Evolutionary conservation across 2,888 invertebrate species (phyloP).

Genomic region (Hyalella azteca): DNA sequence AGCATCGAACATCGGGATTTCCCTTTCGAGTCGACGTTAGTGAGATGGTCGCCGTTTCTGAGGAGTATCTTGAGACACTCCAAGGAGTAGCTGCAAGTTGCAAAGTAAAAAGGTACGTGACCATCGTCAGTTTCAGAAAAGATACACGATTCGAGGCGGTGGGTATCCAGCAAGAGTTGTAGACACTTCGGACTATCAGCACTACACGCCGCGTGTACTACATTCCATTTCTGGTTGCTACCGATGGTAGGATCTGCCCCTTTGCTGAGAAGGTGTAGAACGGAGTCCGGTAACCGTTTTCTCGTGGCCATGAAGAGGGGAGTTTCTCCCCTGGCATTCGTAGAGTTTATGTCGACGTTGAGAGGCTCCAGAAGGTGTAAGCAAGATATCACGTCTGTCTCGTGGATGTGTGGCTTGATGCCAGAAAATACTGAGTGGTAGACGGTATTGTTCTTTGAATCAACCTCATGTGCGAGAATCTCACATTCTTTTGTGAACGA

Average conservation of each 20-base stretch:
- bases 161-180: constrained; percentile 66
- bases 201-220: constrained; percentile 59
- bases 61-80: constrained; percentile 68
- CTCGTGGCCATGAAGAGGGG: constrained; percentile 71
- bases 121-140: constrained; percentile 61
- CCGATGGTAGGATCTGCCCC: constrained; percentile 64
- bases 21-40: constrained; percentile 63
- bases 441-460: constrained; percentile 65
- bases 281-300: constrained; percentile 67
- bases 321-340: constrained; percentile 66
- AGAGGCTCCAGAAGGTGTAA: constrained; percentile 65
- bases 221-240: constrained; percentile 57
- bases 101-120: constrained; percentile 68
- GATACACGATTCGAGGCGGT: constrained; percentile 62
- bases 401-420: constrained; percentile 59
- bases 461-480: not conserved
- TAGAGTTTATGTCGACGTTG: constrained; percentile 66
- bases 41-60: constrained; percentile 64
- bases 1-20: constrained; percentile 68
- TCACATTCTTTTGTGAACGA: constrained; percentile 27
- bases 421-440: constrained; percentile 66
- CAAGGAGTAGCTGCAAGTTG: constrained; percentile 70
- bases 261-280: constrained; percentile 67
- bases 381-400: constrained; percentile 63
- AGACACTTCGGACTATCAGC: constrained; percentile 61